Evolutionary conservation across 2,888 invertebrate genomes (phyloP), one percentile per base, ranked within the genome.

Genomic region (Scrobipalpa atriplicella): DNA sequence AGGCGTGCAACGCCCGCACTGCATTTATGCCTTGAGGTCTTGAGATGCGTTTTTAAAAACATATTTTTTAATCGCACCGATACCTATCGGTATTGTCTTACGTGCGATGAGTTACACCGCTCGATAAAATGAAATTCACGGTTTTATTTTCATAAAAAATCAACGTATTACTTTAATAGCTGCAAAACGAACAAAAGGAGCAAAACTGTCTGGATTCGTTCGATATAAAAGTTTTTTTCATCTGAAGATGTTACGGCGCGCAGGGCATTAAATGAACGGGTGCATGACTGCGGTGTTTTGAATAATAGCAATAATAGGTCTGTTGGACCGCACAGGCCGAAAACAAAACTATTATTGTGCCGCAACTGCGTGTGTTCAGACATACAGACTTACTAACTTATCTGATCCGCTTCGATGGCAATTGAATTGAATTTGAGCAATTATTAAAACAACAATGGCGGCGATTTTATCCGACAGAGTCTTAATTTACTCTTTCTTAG

Each of bases 71-170:
- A 85, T 87, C 84, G 78, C 79, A 80, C 80, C 77, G 87, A 88
- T 90, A 80, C 79, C 84, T 89, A 89, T 90, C 89, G 76, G 85
- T 85, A 89, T 89, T 89, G 89, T 89, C 83, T 85, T 81, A 86
- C 85, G 84, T 84, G 78, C 82, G 82, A 87, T 86, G 85, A 89
- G 83, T 86, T 85, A 86, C 84, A 78, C 81, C 78, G 79, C 75
- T 75, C 82, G 85, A 87, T 88, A 88, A 85, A 87, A 87, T 88
- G 87, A 85, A 87, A 86, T 85, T 83, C 79, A 83, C 77, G 75
- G 78, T 83, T 84, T 87, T 85, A 83, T 86, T 87, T 85, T 75
- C 61, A 79, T 74, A 77, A 82, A 84, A 85, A 82, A 79, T 79
- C 76, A 75, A 77, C 77, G 84, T 83, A 88, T 85, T 84, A 82